Evolutionary conservation across 2,113 vertebrate genomes (phyloP).

Genomic region (Oceanites oceanicus): DNA sequence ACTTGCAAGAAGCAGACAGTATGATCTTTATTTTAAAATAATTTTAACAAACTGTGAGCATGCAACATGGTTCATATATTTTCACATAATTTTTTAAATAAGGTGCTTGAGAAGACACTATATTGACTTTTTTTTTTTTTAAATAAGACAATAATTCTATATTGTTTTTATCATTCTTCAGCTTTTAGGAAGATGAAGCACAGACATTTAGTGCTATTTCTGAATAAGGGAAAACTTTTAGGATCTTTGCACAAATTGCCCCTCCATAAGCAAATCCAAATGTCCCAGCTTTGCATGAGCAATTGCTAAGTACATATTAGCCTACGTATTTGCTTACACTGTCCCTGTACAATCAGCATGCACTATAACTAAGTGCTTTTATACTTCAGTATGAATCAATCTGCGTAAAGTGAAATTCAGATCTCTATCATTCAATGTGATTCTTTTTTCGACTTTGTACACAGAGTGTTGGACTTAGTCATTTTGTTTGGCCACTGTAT

Average conservation of each 20-base stretch:
- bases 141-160: not conserved
- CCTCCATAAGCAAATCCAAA: conserved; percentile 55
- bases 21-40: not conserved
- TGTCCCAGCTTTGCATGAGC: conserved; percentile 37
- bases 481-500: conserved; percentile 14
- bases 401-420: not conserved
- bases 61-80: not conserved
- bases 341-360: not conserved
- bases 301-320: conserved; percentile 50
- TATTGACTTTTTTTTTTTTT: not conserved
- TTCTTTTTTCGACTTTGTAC: not conserved
- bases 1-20: not conserved
- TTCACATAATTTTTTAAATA: not conserved
- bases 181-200: not conserved
- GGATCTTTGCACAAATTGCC: conserved; percentile 1
- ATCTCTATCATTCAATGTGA: not conserved
- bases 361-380: conserved; percentile 44
- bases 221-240: not conserved
- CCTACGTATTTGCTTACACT: conserved; percentile 25
- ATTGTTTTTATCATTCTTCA: not conserved
- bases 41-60: not conserved
- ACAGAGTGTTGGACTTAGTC: not conserved
- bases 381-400: conserved; percentile 29
- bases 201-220: not conserved
- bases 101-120: not conserved